Evolutionary conservation across 2,888 invertebrate species (phyloP).

Genomic region (Acanthoscelides obtectus): DNA sequence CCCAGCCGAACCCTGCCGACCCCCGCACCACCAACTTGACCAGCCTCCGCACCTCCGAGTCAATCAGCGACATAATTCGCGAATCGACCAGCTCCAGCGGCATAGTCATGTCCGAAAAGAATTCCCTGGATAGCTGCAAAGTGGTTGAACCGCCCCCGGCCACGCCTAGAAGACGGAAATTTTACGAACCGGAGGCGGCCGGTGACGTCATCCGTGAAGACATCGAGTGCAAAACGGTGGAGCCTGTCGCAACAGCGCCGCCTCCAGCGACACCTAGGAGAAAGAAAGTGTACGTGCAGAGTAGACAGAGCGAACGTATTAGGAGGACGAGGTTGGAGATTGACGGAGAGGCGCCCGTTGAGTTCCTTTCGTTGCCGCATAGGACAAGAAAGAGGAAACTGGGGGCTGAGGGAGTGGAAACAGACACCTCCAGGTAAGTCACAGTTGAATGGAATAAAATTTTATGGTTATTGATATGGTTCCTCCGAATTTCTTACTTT

Average conservation of each 20-base stretch:
- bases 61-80: slow-evolving; percentile 19
- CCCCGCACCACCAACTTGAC: slow-evolving; percentile 16
- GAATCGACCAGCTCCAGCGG: slow-evolving; percentile 39
- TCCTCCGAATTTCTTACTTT: too few species aligned
- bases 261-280: neutral
- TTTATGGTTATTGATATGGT: too few species aligned
- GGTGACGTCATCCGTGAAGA: too few species aligned
- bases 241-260: neutral
- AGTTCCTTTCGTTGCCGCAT: slow-evolving; percentile 27
- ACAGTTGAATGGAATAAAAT: neutral
- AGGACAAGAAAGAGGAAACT: slow-evolving; percentile 31
- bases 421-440: neutral
- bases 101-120: slow-evolving; percentile 35
- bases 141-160: slow-evolving; percentile 14
- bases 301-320: slow-evolving; percentile 44
- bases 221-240: too few species aligned
- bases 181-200: slow-evolving; percentile 20
- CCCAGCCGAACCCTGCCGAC: neutral
- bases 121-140: slow-evolving; percentile 26
- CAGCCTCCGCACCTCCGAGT: slow-evolving; percentile 24
- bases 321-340: slow-evolving; percentile 37
- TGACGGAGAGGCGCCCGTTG: slow-evolving; percentile 34
- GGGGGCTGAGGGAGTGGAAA: neutral
- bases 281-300: slow-evolving; percentile 34
- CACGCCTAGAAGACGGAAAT: too few species aligned